phyloP scores from a whole-genome alignment of 2,888 invertebrate genomes.

The Eupithecia pulchellata region DNA sequence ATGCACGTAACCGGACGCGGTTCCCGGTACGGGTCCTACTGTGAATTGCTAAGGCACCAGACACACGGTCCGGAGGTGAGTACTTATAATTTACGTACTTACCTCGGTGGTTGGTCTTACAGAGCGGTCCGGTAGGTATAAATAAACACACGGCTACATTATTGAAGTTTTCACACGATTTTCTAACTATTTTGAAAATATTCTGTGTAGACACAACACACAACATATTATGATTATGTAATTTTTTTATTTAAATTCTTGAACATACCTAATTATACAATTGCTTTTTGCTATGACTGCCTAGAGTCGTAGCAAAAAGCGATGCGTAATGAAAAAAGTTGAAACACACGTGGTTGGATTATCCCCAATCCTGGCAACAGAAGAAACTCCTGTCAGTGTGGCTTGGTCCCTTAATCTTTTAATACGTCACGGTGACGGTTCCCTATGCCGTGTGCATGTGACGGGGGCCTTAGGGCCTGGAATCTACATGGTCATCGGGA shows the following conservation, averaged over 20 bases:
- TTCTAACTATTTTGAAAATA: too few relatives aligned
- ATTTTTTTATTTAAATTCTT: too few relatives aligned
- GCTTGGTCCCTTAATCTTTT: neutral
- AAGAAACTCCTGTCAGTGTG: neutral
- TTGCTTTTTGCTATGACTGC: too few relatives aligned
- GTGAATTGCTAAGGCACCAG: constrained; percentile 23
- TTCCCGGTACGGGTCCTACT: constrained; percentile 49
- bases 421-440: neutral
- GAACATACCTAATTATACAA: too few relatives aligned
- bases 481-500: constrained; percentile 37
- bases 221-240: too few relatives aligned
- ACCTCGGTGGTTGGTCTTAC: too few relatives aligned
- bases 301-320: neutral
- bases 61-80: neutral
- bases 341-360: neutral
- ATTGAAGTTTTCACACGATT: too few relatives aligned
- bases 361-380: neutral
- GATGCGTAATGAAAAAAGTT: neutral
- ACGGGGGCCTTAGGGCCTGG: constrained; percentile 25
- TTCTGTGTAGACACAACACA: too few relatives aligned
- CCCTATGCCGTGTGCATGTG: neutral
- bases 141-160: too few relatives aligned
- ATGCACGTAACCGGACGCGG: constrained; percentile 55
- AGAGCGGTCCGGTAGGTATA: too few relatives aligned
- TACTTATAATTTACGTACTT: too few relatives aligned